Conservation (phyloP, 1,140 invertebrate species). For the Drosophila miranda region DNA sequence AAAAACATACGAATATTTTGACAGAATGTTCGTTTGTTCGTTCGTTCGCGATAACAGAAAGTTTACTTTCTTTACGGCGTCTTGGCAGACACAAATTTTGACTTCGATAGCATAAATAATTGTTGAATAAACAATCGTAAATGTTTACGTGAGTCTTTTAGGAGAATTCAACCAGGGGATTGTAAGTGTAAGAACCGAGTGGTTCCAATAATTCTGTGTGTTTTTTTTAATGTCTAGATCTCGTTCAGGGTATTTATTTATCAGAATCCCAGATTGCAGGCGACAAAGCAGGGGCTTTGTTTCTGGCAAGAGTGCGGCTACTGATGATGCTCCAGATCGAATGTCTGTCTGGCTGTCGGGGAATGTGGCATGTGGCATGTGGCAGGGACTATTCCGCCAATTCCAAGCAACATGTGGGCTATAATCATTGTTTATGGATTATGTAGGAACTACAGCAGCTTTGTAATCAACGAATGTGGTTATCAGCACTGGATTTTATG, state of each 20-base stretch:
- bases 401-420: neutral
- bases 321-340: constrained; percentile 6
- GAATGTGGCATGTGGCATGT: too few relatives aligned
- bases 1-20: constrained; percentile 3
- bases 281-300: constrained; percentile 22
- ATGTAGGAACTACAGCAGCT: neutral
- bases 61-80: constrained; percentile 3
- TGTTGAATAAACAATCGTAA: constrained; percentile 25
- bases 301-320: constrained; percentile 7
- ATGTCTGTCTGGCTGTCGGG: neutral
- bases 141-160: constrained; percentile 26
- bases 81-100: constrained; percentile 10
- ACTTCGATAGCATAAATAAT: constrained; percentile 18
- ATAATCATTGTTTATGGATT: neutral
- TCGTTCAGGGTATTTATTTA: neutral
- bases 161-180: constrained; percentile 17
- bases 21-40: neutral
- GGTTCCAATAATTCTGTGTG: constrained; percentile 16
- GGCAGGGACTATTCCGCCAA: too few relatives aligned
- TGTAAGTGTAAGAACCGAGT: constrained; percentile 1
- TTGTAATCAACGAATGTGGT: constrained; percentile 1
- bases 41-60: constrained; percentile 17
- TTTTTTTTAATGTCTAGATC: constrained; percentile 6
- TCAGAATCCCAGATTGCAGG: constrained; percentile 13
- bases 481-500: constrained; percentile 17